A percentile compares a stretch with the other conserved stretches of the same genome.
Evolutionary conservation across 2,113 vertebrate species (phyloP).

Genomic region (Solea solea): DNA sequence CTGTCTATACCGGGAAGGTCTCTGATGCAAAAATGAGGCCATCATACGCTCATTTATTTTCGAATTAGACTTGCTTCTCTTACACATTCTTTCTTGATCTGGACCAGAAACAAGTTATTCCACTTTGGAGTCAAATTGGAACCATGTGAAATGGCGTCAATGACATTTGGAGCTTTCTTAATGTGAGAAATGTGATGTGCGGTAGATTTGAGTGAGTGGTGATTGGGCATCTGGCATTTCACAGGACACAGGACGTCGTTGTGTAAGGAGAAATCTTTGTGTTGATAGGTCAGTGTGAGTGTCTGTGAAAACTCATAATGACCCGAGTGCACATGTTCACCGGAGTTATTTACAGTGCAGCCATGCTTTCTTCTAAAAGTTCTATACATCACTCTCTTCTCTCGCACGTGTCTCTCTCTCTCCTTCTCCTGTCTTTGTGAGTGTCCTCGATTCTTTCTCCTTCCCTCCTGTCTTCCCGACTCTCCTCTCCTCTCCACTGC

Average conservation of each 20-base stretch:
- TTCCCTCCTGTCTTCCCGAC: constrained; percentile 33
- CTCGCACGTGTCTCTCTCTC: constrained; percentile 1
- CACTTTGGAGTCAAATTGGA: constrained; percentile 48
- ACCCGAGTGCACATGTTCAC: constrained; percentile 5
- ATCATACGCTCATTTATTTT: constrained; percentile 28
- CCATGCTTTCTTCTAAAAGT: constrained; percentile 24
- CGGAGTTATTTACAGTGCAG: constrained; percentile 22
- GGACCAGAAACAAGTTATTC: constrained; percentile 18
- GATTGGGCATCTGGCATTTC: constrained; percentile 6
- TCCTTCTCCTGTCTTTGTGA: constrained; percentile 35
- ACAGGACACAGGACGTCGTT: constrained; percentile 40
- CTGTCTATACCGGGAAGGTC: constrained; percentile 33
- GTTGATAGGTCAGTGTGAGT: constrained; percentile 35
- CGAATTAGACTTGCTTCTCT: not conserved
- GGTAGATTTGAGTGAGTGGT: constrained; percentile 28
- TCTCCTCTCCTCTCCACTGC: constrained; percentile 45
- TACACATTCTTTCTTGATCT: not conserved
- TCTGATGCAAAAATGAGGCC: constrained; percentile 41
- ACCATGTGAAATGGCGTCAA: constrained; percentile 43
- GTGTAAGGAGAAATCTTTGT: constrained; percentile 16
- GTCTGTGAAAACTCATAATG: not conserved
- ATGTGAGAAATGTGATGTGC: constrained; percentile 44
- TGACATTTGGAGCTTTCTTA: constrained; percentile 46
- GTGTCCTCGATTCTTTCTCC: constrained; percentile 54
- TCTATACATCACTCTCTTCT: constrained; percentile 16